Evolutionary conservation across 2,113 vertebrate genomes (phyloP), one percentile per base, ranked within the genome.

Genomic region (Heteronetta atricapilla): DNA sequence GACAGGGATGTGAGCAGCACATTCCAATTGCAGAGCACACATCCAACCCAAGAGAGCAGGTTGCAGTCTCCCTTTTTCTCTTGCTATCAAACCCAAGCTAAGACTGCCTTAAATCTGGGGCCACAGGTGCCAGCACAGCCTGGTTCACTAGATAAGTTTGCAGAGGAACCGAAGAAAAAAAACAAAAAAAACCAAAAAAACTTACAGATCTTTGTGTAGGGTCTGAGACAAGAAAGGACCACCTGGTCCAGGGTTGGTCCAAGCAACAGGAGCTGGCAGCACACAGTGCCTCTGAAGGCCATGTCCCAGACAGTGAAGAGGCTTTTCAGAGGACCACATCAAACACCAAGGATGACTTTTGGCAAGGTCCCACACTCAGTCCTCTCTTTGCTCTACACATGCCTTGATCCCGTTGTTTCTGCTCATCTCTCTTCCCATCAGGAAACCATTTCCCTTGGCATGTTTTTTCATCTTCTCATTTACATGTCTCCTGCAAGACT

Each of bases 401-500:
- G 38, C 64, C 67, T 79, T 62, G 56, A 74, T 74, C 87, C 79
- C 3, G 4, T 81, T 86, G 33, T 73, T 92, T 94, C 81, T 86
- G 95, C 72, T 87, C 82, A 56, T 95, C 87, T 95, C 66, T 62
- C 68, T 94, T 96, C 73, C 88, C 67, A 96, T 95, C 90, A 97
- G 95, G 94, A 97, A 98, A 95, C 86, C 86, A 82, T 96, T 95
- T 96, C 77, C 87, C 82, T 96, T 92, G 94, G 82, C 88, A 87
- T 97, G 91, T 91, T 97, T 96, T 94, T 97, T 97, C 92, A 92
- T 95, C 96, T 81, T 94, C 96, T 96, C 95, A 96, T 97, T 98
- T 98, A 96, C 95, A 95, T 93, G 96, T 97, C 85, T 97, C 96
- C 97, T 96, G 76, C 87, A 97, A 98, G 97, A 94, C 96, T 79